These are phyloP conservation scores for Esox lucius DNA, from an alignment of 2,797 vertebrate species.

Conservation along the genomic window DNA sequence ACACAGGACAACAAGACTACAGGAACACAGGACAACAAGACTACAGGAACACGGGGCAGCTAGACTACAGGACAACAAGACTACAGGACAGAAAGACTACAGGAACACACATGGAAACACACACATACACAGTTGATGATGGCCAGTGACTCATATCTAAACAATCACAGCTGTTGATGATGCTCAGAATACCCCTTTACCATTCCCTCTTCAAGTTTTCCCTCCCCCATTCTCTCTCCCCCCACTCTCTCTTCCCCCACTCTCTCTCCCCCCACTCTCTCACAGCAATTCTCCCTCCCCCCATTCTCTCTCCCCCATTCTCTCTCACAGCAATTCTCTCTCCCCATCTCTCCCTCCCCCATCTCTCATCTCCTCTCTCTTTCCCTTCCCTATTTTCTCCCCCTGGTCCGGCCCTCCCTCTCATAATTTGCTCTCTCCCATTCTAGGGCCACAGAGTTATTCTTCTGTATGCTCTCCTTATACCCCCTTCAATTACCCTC, in stretches of 20 bases:
- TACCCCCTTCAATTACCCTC: background rate
- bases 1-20: too few relatives aligned
- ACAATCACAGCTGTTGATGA: slow-evolving; percentile 65
- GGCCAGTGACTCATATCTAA: slow-evolving; percentile 63
- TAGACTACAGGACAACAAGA: too few relatives aligned
- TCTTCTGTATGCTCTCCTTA: slow-evolving; percentile 13
- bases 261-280: too few relatives aligned
- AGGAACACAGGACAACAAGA: too few relatives aligned
- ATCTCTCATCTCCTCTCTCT: too few relatives aligned
- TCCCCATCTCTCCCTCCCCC: background rate
- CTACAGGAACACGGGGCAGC: too few relatives aligned
- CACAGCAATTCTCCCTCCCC: too few relatives aligned
- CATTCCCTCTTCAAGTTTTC: too few relatives aligned
- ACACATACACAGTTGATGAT: background rate
- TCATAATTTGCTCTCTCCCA: background rate
- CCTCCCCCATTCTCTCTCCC: background rate
- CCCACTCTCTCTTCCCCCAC: too few relatives aligned
- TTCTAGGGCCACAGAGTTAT: background rate
- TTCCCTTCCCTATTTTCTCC: too few relatives aligned
- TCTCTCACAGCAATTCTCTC: background rate
- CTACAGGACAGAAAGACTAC: too few relatives aligned
- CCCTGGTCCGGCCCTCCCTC: too few relatives aligned
- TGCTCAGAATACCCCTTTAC: slow-evolving; percentile 33
- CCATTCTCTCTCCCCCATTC: slow-evolving; percentile 17
- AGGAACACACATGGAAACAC: background rate